Evolutionary conservation across 2,113 vertebrate species (phyloP).

Genomic region (Callorhinus ursinus): DNA sequence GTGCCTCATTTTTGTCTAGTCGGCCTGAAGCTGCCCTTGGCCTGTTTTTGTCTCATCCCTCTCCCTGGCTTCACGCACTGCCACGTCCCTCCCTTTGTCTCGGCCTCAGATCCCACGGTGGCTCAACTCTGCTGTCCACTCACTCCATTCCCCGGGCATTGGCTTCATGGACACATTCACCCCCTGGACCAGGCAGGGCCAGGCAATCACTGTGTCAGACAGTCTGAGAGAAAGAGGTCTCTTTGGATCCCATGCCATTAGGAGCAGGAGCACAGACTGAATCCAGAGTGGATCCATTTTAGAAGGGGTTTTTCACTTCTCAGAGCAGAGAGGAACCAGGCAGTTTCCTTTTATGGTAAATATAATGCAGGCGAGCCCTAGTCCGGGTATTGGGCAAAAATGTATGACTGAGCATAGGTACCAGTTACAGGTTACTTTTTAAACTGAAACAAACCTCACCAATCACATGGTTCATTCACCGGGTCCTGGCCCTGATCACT

Average conservation of each 20-base stretch:
- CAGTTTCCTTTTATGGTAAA: background rate
- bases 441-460: background rate
- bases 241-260: background rate
- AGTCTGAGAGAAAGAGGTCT: background rate
- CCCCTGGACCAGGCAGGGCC: background rate
- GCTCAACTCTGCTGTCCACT: background rate
- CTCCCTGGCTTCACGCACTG: background rate
- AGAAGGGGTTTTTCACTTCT: background rate
- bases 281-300: background rate
- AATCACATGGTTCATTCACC: background rate
- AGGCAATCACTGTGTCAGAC: accelerated
- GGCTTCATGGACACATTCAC: background rate
- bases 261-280: background rate
- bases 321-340: background rate
- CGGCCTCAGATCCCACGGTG: background rate
- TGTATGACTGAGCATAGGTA: background rate
- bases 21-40: background rate
- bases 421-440: background rate
- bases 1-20: background rate
- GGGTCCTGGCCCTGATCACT: background rate
- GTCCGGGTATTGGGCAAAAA: background rate
- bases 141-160: background rate
- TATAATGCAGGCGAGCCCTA: background rate
- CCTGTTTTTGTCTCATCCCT: background rate
- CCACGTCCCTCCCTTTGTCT: background rate